Evolutionary conservation across 2,113 vertebrate species (phyloP), one percentile per base, ranked within the genome.

Genomic region (Pseudolaguvia tuberculata): DNA sequence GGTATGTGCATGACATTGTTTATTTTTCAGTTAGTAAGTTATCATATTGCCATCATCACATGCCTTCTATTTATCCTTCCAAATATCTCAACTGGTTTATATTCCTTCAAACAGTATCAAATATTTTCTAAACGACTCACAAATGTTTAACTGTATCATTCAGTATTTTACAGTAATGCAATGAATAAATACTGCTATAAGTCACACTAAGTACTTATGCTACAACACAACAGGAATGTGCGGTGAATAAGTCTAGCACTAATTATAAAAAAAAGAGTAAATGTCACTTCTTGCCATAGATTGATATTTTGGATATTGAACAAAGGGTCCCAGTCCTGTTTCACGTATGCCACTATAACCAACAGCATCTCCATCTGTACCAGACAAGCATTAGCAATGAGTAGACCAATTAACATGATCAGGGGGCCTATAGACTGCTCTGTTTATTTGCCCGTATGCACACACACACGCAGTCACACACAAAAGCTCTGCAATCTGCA

Each of bases 381-480:
- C 78, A 82, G 81, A 82, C 72, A 39, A 45, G 39, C 71, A 77
- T 79, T 77, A 74, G 72, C 31, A 67, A 77, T 53, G 72, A 59
- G 74, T 65, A 79, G 66, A 72, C 81, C 72, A 79, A 82, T 82
- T 74, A 82, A 78, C 70, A 79, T 62, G 81, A 82, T 82, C 81
- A 81, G 78, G 81, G 77, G 80, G 77, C 71, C 58, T 56, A 67
- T 69, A 42, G 72, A 53, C 69, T 59, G 58, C 58, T 62, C 59
- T 71, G 75, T 77, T 78, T 72, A 79, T 73, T 76, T 70, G 75
- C 70, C 57, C 52, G 69, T 59, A 52, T 75, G 47, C 58, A 67
- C 50, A 77, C 70, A 74, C 35, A 80, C 55, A 77, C 63, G 69
- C 73, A 67, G 65, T 62, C 72, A n/a, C 65, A 55, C 72, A 81